Conservation (phyloP, 2,888 invertebrate genomes). For the Hesperia comma region DNA sequence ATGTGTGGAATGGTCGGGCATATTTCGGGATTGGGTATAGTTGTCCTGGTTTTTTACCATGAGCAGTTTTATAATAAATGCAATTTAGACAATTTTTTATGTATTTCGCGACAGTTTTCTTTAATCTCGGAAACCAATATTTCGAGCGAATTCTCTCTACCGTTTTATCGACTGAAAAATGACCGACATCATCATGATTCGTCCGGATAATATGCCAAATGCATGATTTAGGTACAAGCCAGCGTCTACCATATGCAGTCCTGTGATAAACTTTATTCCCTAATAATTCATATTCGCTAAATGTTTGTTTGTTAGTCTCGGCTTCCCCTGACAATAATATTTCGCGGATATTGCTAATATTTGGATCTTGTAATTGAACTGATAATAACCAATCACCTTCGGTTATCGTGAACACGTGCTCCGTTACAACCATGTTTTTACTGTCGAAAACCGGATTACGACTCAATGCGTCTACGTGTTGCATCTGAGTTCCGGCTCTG, state of each 20-base stretch:
- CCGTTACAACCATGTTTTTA: not conserved
- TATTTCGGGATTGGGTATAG: slow-evolving; percentile 44
- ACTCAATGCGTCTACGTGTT: slow-evolving; percentile 42
- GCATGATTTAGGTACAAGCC: slow-evolving; percentile 47
- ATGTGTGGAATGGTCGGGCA: slow-evolving; percentile 43
- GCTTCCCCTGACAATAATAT: slow-evolving; percentile 35
- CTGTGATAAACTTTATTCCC: slow-evolving; percentile 39
- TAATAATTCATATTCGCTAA: slow-evolving; percentile 41
- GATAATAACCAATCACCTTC: slow-evolving; percentile 42
- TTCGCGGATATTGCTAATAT: slow-evolving; percentile 17
- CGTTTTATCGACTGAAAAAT: slow-evolving; percentile 48
- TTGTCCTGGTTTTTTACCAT: slow-evolving; percentile 40
- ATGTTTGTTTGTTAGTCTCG: slow-evolving; percentile 36
- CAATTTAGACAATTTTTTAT: slow-evolving; percentile 44
- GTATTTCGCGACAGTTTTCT: slow-evolving; percentile 41
- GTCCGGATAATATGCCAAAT: slow-evolving; percentile 42
- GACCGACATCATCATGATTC: slow-evolving; percentile 50
- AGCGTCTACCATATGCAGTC: slow-evolving; percentile 39
- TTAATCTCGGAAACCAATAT: slow-evolving; percentile 47
- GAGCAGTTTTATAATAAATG: slow-evolving; percentile 38
- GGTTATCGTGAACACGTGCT: slow-evolving; percentile 36
- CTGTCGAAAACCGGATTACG: slow-evolving; percentile 34
- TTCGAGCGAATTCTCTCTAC: slow-evolving; percentile 41
- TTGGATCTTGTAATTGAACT: slow-evolving; percentile 39
- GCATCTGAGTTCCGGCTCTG: slow-evolving; percentile 42